phyloP scores from a whole-genome alignment of 2,797 vertebrate species.

The Diglossa cyanea region DNA sequence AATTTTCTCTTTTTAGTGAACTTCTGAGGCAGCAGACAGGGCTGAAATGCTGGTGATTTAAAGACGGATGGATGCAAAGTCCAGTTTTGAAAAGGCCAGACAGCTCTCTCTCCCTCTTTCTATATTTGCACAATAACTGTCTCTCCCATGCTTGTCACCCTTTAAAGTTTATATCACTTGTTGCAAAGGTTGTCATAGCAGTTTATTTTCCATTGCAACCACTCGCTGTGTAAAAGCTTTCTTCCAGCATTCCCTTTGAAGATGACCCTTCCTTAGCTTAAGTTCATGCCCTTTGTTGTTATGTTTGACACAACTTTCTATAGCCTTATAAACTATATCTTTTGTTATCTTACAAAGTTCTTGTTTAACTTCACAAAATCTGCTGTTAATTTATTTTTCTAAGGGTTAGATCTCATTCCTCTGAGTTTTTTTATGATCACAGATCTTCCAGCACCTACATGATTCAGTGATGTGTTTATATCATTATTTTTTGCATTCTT shows the following conservation, averaged over 20 bases:
- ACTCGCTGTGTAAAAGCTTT: conserved; percentile 26
- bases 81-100: conserved; percentile 57
- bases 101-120: neutral
- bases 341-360: neutral
- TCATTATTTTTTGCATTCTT: neutral
- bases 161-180: conserved; percentile 55
- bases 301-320: neutral
- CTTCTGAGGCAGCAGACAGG: neutral
- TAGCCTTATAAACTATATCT: neutral
- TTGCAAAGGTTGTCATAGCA: conserved; percentile 22
- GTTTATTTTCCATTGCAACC: conserved; percentile 52
- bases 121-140: conserved; percentile 51
- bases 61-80: neutral
- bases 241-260: conserved; percentile 27
- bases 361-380: neutral
- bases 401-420: neutral
- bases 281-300: conserved; percentile 39
- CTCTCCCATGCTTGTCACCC: conserved; percentile 45
- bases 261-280: conserved; percentile 39
- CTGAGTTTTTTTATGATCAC: neutral
- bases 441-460: neutral
- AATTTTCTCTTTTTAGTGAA: conserved; percentile 43
- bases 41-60: conserved; percentile 5
- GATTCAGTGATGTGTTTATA: neutral
- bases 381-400: neutral